Percentiles rank a stretch among this genome's conserved stretches.
These are phyloP conservation scores for Catocala nupta DNA, from an alignment of 2,888 invertebrate species.

Conservation along the genomic window DNA sequence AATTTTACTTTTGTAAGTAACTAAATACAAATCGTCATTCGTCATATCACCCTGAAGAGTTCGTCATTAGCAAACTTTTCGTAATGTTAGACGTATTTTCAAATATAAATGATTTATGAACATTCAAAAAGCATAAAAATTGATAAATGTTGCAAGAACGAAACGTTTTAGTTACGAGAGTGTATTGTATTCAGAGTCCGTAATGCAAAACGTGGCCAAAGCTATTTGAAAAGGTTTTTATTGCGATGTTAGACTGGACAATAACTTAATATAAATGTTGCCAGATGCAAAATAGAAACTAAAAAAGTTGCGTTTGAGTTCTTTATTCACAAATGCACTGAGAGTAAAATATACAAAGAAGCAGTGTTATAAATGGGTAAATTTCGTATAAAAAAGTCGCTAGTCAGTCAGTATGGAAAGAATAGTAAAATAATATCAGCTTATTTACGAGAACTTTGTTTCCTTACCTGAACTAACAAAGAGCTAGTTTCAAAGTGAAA, in stretches of 20 bases:
- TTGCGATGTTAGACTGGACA: slow-evolving; percentile 1
- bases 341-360: slow-evolving; percentile 9
- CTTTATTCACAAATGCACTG: slow-evolving; percentile 11
- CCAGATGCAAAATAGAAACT: slow-evolving; percentile 17
- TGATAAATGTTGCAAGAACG: too few species aligned
- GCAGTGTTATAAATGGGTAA: slow-evolving; percentile 33
- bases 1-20: too few species aligned
- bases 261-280: neutral
- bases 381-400: slow-evolving; percentile 36
- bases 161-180: neutral
- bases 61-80: too few species aligned
- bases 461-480: slow-evolving; percentile 60
- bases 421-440: slow-evolving; percentile 54
- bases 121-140: too few species aligned
- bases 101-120: too few species aligned
- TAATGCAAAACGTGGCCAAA: neutral
- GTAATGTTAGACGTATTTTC: too few species aligned
- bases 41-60: too few species aligned
- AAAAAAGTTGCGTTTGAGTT: slow-evolving; percentile 4
- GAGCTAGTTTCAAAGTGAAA: slow-evolving; percentile 61
- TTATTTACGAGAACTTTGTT: slow-evolving; percentile 63
- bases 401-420: slow-evolving; percentile 32
- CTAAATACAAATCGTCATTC: too few species aligned
- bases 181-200: neutral
- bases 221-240: neutral